These are phyloP conservation scores for Entelurus aequoreus DNA, from an alignment of 2,113 vertebrate genomes.

Conservation along the genomic window DNA sequence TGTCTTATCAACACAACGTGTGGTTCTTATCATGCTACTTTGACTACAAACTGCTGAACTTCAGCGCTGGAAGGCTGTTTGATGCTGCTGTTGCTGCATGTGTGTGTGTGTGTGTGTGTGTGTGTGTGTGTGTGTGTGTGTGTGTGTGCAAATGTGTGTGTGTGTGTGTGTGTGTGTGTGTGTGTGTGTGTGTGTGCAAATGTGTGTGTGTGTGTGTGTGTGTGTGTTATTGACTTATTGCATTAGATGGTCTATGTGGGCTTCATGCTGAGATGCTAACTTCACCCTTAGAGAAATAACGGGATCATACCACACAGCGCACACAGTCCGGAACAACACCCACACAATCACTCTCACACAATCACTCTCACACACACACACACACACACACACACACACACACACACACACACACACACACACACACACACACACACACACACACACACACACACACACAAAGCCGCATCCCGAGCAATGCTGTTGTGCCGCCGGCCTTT, in stretches of 20 bases:
- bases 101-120: too few relatives aligned
- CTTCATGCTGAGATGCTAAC: constrained; percentile 48
- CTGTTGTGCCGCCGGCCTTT: constrained; percentile 34
- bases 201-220: constrained; percentile 21
- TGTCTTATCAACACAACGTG: too few relatives aligned
- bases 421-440: constrained; percentile 18
- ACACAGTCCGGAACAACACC: constrained; percentile 3
- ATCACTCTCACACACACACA: not conserved
- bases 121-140: too few relatives aligned
- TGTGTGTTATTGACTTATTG: constrained; percentile 57
- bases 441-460: constrained; percentile 1
- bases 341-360: constrained; percentile 16
- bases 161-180: not conserved
- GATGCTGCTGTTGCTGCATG: too few relatives aligned
- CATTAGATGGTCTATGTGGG: constrained; percentile 56
- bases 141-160: constrained; percentile 4
- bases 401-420: too few relatives aligned
- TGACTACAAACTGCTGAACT: too few relatives aligned
- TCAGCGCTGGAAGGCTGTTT: too few relatives aligned
- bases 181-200: too few relatives aligned
- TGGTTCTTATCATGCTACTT: too few relatives aligned
- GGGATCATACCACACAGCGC: constrained; percentile 36
- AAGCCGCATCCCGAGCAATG: not conserved
- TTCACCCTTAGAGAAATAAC: constrained; percentile 52
- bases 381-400: constrained; percentile 1